Evolutionary conservation across 2,113 vertebrate genomes (phyloP).

Genomic region (Gasterosteus aculeatus): DNA sequence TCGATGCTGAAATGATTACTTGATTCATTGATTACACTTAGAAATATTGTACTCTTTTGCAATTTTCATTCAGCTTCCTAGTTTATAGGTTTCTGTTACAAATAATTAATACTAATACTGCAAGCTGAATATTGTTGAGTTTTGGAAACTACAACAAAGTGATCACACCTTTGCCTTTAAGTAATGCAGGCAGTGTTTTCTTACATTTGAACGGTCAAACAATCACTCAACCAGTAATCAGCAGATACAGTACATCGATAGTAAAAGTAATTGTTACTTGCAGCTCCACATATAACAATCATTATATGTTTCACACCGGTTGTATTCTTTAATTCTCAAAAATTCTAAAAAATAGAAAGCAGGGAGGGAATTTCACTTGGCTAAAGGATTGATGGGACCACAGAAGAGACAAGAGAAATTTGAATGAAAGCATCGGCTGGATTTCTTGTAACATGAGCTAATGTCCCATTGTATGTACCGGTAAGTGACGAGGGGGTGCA

Average conservation of each 20-base stretch:
- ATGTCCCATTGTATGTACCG: slow-evolving; percentile 76
- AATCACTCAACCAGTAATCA: neutral
- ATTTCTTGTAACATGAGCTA: slow-evolving; percentile 2
- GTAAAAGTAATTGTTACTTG: neutral
- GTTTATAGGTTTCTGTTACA: too few species aligned
- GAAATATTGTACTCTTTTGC: neutral
- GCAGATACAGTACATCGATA: neutral
- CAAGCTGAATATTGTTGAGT: too few species aligned
- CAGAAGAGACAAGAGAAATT: slow-evolving; percentile 64
- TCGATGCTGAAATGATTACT: neutral
- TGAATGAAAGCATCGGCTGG: slow-evolving; percentile 36
- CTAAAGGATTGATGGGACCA: slow-evolving; percentile 54
- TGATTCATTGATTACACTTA: neutral
- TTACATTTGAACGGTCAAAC: neutral
- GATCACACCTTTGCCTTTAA: too few species aligned
- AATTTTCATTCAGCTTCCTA: neutral
- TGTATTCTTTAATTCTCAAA: neutral
- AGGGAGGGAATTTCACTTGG: slow-evolving; percentile 33
- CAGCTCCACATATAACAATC: neutral
- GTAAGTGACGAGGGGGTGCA: slow-evolving; percentile 93
- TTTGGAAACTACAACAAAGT: too few species aligned
- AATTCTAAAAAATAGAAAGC: neutral
- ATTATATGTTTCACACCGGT: neutral
- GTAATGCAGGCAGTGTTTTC: neutral
- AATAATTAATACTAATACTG: too few species aligned